phyloP scores from a whole-genome alignment of 2,113 vertebrate genomes.

The Pipra filicauda region DNA sequence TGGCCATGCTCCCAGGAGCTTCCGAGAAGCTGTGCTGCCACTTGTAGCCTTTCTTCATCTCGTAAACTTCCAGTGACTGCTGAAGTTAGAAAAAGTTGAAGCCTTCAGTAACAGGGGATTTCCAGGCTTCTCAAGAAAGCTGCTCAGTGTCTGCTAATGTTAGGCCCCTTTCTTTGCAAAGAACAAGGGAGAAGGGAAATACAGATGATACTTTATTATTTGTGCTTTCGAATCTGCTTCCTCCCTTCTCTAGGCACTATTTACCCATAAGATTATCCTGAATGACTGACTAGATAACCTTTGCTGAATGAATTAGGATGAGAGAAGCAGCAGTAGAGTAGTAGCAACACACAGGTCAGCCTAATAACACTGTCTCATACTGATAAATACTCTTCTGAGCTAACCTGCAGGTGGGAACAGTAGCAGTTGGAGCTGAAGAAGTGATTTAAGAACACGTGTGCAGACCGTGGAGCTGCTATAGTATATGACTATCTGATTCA shows the following conservation, averaged over 20 bases:
- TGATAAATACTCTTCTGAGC: neutral
- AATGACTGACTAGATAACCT: neutral
- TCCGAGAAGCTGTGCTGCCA: constrained; percentile 37
- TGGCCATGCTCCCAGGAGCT: constrained; percentile 41
- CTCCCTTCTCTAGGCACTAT: neutral
- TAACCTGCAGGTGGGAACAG: neutral
- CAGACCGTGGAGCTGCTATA: neutral
- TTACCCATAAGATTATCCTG: neutral
- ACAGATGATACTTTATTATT: neutral
- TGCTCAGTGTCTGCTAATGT: neutral
- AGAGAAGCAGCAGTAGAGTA: neutral
- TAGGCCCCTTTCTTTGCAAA: neutral
- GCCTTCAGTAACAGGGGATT: constrained; percentile 5
- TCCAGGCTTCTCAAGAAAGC: neutral
- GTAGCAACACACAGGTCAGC: neutral
- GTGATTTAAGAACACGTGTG: neutral
- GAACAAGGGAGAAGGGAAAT: neutral
- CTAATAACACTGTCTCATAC: neutral
- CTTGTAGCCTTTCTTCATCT: constrained; percentile 24
- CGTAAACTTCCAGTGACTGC: neutral
- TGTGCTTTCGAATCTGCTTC: neutral
- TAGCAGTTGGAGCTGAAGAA: neutral
- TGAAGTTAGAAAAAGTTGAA: neutral
- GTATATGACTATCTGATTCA: neutral
- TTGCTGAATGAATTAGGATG: neutral